phyloP scores from a whole-genome alignment of 1,140 invertebrate genomes.

The Triops cancriformis region DNA sequence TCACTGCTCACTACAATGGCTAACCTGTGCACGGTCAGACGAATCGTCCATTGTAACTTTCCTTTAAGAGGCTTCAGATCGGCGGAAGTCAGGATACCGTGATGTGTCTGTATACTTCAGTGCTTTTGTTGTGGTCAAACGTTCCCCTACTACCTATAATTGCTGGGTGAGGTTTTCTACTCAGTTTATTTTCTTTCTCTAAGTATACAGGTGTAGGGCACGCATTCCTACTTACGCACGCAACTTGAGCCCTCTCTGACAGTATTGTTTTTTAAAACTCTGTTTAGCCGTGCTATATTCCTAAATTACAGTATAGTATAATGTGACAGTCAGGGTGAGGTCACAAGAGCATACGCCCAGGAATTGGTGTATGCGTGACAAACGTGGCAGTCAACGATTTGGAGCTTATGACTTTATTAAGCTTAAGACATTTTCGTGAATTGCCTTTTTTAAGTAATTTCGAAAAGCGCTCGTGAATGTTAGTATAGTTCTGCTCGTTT shows the following conservation, averaged over 20 bases:
- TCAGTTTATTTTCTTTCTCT: too few species aligned
- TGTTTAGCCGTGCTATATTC: too few species aligned
- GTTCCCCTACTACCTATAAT: too few species aligned
- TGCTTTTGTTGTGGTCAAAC: not conserved
- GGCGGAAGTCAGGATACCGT: not conserved
- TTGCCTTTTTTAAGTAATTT: not conserved
- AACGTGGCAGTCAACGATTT: not conserved
- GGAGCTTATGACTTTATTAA: not conserved
- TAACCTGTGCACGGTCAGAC: not conserved
- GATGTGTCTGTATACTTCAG: not conserved
- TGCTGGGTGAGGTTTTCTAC: too few species aligned
- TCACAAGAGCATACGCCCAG: too few species aligned
- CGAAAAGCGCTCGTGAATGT: not conserved
- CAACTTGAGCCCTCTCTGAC: too few species aligned
- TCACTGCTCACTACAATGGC: not conserved
- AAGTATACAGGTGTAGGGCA: too few species aligned
- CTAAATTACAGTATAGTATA: too few species aligned
- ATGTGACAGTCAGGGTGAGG: too few species aligned
- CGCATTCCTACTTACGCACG: too few species aligned
- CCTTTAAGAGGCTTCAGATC: not conserved
- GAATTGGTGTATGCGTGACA: too few species aligned
- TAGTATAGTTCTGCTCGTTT: not conserved
- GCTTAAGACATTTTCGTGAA: not conserved
- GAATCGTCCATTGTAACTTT: not conserved
- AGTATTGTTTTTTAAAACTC: too few species aligned